Conservation (phyloP, 2,888 invertebrate species). For the Plutella xylostella region DNA sequence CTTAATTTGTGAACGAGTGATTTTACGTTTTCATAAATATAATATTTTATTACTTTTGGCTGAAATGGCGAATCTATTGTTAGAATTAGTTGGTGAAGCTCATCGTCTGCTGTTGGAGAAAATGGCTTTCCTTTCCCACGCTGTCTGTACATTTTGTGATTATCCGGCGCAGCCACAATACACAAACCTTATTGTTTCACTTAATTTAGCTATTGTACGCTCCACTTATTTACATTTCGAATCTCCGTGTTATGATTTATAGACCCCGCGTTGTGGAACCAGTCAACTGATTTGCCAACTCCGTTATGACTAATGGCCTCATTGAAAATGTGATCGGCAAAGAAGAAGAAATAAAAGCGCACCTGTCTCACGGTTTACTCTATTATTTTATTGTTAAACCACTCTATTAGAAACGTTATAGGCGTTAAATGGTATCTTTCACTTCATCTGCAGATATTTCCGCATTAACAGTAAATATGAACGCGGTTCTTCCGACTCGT, state of each 20-base stretch:
- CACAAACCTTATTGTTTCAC: constrained; percentile 66
- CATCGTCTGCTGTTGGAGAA: no score
- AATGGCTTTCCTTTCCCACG: constrained; percentile 54
- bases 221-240: constrained; percentile 54
- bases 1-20: constrained; percentile 14
- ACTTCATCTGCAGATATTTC: constrained; percentile 14
- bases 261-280: neutral
- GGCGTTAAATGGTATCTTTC: constrained; percentile 13
- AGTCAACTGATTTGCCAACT: constrained; percentile 3
- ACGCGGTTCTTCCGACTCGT: constrained; percentile 9
- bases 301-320: constrained; percentile 1
- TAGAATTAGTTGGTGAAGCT: no score
- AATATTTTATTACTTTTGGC: no score
- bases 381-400: constrained; percentile 1
- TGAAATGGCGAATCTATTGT: no score
- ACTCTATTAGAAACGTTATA: constrained; percentile 5
- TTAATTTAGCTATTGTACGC: constrained; percentile 63
- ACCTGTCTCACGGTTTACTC: neutral
- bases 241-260: constrained; percentile 34
- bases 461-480: neutral
- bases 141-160: constrained; percentile 45
- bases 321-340: constrained; percentile 3
- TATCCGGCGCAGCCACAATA: constrained; percentile 52
- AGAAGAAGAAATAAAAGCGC: neutral
- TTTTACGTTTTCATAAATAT: no score